Base-by-base conservation (phyloP, 2,797 vertebrate genomes). In the Pipistrellus kuhlii region DNA sequence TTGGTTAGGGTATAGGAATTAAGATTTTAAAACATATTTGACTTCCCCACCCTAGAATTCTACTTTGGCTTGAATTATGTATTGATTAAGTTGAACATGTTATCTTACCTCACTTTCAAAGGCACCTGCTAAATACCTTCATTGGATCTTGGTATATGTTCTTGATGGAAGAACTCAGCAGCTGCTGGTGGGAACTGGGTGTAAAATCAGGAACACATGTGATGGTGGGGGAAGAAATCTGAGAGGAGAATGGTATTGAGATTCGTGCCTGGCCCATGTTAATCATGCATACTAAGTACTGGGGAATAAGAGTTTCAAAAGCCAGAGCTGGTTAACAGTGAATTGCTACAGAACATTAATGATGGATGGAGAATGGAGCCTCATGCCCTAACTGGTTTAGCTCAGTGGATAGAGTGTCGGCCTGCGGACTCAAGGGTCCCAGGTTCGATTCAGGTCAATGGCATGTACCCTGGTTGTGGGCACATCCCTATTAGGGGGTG, bases 1-100 rank as follows among this genome's bases (percentile, higher is more conserved):
- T 69, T 73, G 44, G 89, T 82, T 84, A 73, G 20, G 1, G 3
- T 53, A n/a, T 32, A 55, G 44, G 23, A 85, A 73, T 92, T 75
- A 55, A 75, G 72, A 3, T 71, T 89, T 94, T 87, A 76, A 94
- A 53, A 71, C 8, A 0, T 71, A 25, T 62, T 7, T 90, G 94
- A 5, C 9, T 71, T 93, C 4, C 85, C 48, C 23, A 71, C 5
- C 27, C 27, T 0, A 51, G 64, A 90, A 55, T 86, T 89, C 46
- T 38, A 15, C n/a, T 85, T 80, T 76, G 6, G 17, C 20, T 11
- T 72, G 9, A 53, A 53, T 71, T 75, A 6, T 59, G 11, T 88
- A 62, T 64, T 64, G 51, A 64, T 81, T 78, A 8, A 12, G 20
- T 10, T 62, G 23, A 68, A 1, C 15, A 66, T 32, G n/a, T 32